These are phyloP conservation scores for Crioceris asparagi DNA, from an alignment of 2,888 invertebrate genomes.

Conservation along the genomic window DNA sequence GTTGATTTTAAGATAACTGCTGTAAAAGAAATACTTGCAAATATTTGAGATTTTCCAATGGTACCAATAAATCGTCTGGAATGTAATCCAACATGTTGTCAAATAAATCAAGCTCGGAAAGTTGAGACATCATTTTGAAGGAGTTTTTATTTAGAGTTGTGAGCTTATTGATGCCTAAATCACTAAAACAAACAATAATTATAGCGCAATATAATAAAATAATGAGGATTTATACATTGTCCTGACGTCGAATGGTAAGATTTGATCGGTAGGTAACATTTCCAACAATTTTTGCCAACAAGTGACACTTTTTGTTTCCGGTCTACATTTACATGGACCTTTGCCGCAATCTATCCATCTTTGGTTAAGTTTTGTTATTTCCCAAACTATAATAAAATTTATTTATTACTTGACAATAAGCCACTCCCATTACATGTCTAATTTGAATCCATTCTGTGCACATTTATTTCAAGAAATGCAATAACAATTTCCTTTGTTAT, in stretches of 20 bases:
- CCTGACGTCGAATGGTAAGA: constrained; percentile 52
- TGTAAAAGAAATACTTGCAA: constrained; percentile 43
- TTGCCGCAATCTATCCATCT: constrained; percentile 53
- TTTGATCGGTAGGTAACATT: constrained; percentile 49
- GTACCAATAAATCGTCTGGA: constrained; percentile 53
- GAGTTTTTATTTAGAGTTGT: constrained; percentile 58
- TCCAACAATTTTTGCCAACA: constrained; percentile 57
- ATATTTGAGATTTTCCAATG: constrained; percentile 50
- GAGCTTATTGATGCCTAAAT: constrained; percentile 59
- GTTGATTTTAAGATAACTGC: background rate
- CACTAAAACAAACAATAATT: constrained; percentile 43
- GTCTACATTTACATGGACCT: constrained; percentile 54
- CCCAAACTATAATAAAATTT: constrained; percentile 47
- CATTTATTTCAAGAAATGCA: too few relatives aligned
- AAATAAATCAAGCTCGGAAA: constrained; percentile 60
- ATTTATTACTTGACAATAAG: too few relatives aligned
- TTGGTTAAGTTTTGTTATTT: constrained; percentile 45
- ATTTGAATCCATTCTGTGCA: too few relatives aligned
- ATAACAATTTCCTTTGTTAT: too few relatives aligned
- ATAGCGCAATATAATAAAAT: background rate
- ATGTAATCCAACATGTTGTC: constrained; percentile 61
- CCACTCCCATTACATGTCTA: too few relatives aligned
- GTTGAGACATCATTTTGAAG: constrained; percentile 52
- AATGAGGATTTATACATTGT: constrained; percentile 54
- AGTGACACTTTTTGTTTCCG: constrained; percentile 51